phyloP scores from a whole-genome alignment of 2,797 vertebrate species.

The Fundulus diaphanus region DNA sequence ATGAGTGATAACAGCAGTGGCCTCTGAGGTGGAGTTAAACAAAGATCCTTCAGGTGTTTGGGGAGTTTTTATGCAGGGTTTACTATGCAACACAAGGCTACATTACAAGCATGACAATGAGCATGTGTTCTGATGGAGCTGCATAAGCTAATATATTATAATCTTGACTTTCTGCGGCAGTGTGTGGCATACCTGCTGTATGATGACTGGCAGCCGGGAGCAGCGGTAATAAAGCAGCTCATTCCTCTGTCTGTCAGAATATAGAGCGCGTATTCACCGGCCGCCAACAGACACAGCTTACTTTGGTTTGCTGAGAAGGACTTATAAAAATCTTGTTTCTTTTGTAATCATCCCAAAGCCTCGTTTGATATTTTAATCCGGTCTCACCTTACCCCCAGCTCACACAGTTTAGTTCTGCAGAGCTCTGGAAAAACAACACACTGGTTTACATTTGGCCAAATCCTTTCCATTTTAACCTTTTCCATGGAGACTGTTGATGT shows the following conservation, averaged over 20 bases:
- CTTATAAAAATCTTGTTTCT: constrained; percentile 77
- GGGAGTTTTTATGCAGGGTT: constrained; percentile 13
- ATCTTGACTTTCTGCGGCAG: constrained; percentile 47
- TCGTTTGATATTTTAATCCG: constrained; percentile 75
- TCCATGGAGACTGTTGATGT: constrained; percentile 53
- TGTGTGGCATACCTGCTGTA: constrained; percentile 52
- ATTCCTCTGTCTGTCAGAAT: constrained; percentile 78
- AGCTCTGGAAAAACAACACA: constrained; percentile 61
- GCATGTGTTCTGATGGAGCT: constrained; percentile 39
- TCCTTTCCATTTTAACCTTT: constrained; percentile 50
- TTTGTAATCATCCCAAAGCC: constrained; percentile 77
- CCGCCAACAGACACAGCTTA: constrained; percentile 75
- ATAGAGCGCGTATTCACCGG: constrained; percentile 78
- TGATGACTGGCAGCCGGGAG: constrained; percentile 65
- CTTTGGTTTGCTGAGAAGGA: constrained; percentile 51
- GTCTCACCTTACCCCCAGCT: constrained; percentile 57
- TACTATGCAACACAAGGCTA: constrained; percentile 1
- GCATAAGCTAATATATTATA: constrained; percentile 28
- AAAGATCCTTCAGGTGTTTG: constrained; percentile 11
- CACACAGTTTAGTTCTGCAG: constrained; percentile 38
- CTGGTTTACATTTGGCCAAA: constrained; percentile 53
- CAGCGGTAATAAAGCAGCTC: constrained; percentile 73
- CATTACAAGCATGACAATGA: constrained; percentile 22
- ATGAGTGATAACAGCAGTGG: constrained; percentile 27
- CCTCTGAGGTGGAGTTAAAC: constrained; percentile 17